Conservation (phyloP, 2,888 invertebrate species). For the Hoplodrina ambigua region DNA sequence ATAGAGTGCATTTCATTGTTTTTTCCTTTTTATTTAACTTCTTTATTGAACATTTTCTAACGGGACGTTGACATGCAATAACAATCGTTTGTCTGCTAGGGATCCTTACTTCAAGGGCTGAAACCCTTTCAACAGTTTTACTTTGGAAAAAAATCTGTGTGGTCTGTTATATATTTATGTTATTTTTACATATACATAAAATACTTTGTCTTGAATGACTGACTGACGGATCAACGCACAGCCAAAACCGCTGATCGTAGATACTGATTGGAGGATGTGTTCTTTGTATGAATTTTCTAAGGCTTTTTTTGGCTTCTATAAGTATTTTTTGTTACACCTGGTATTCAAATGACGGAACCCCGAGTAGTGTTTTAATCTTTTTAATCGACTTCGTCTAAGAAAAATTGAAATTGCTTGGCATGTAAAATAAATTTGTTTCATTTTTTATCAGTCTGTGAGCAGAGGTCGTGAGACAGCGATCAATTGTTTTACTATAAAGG, state of each 20-base stretch:
- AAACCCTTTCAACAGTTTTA: too few species aligned
- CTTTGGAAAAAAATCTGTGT: too few species aligned
- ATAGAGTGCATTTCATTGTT: conserved; percentile 20
- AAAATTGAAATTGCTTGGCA: background rate
- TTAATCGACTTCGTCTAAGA: background rate
- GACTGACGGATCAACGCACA: too few species aligned
- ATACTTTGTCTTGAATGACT: too few species aligned
- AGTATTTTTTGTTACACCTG: too few species aligned
- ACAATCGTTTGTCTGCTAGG: background rate
- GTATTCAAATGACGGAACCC: background rate
- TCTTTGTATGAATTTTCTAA: too few species aligned
- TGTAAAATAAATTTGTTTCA: conserved; percentile 15
- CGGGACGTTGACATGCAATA: conserved; percentile 10
- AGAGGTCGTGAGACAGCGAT: conserved; percentile 27
- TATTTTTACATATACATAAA: too few species aligned
- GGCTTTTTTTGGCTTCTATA: too few species aligned
- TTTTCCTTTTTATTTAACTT: conserved; percentile 11
- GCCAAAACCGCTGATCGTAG: too few species aligned
- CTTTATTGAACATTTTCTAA: conserved; percentile 9
- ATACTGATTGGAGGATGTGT: too few species aligned
- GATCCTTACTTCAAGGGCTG: background rate
- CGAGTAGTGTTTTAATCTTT: background rate
- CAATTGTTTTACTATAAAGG: conserved; percentile 12
- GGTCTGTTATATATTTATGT: too few species aligned
- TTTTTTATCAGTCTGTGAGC: conserved; percentile 6